Conservation (phyloP, 2,888 invertebrate species). For the Polydrusus tereticollis region DNA sequence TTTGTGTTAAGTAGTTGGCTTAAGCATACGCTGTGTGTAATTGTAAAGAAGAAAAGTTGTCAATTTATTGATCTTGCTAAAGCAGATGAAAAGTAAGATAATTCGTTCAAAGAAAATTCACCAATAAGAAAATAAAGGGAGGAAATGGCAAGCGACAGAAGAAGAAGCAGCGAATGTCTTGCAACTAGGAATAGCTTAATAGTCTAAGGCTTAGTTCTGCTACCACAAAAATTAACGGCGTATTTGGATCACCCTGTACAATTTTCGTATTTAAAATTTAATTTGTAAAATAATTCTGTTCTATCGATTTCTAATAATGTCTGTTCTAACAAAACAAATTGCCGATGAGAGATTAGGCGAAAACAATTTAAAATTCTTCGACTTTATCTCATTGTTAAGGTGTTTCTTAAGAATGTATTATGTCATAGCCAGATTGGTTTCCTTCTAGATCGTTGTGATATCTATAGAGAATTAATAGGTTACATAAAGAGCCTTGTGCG, state of each 20-base stretch:
- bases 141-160: too few relatives aligned
- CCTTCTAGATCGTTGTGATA: slow-evolving; percentile 39
- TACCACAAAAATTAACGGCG: background rate
- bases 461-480: slow-evolving; percentile 8
- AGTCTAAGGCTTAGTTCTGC: background rate
- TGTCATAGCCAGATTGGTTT: slow-evolving; percentile 44
- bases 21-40: too few relatives aligned
- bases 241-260: background rate
- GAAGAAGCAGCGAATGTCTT: too few relatives aligned
- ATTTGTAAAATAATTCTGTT: slow-evolving; percentile 33
- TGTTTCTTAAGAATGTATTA: slow-evolving; percentile 47
- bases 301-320: slow-evolving; percentile 44
- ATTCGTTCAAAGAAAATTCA: too few relatives aligned
- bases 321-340: slow-evolving; percentile 43
- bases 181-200: too few relatives aligned
- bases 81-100: too few relatives aligned
- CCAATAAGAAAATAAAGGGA: too few relatives aligned
- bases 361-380: slow-evolving; percentile 48
- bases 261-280: slow-evolving; percentile 30
- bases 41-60: too few relatives aligned
- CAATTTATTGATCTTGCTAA: too few relatives aligned
- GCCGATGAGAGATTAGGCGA: slow-evolving; percentile 45
- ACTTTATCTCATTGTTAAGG: slow-evolving; percentile 47
- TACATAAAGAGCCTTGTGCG: slow-evolving; percentile 4
- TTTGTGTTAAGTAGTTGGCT: too few relatives aligned